Conservation (phyloP, 2,113 vertebrate genomes). For the Gymnocephalus cernua region DNA sequence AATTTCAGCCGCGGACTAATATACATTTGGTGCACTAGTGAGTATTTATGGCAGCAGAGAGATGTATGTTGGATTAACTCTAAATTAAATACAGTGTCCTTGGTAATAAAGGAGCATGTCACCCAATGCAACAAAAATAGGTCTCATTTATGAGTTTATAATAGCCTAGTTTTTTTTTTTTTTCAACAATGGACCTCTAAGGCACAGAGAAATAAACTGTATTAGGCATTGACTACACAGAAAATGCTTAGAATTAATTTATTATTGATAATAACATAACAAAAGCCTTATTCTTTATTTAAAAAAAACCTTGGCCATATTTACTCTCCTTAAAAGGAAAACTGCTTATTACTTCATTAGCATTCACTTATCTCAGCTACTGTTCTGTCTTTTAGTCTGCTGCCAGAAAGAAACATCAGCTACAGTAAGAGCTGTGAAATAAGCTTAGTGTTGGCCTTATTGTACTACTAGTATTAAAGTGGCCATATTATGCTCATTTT, state of each 20-base stretch:
- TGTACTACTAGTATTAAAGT: no score
- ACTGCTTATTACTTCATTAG: neutral
- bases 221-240: neutral
- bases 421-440: neutral
- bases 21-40: neutral
- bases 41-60: neutral
- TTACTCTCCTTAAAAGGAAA: neutral
- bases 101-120: neutral
- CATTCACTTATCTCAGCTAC: neutral
- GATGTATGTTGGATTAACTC: neutral
- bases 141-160: neutral
- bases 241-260: no score
- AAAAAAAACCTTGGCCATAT: neutral
- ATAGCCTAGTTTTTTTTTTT: no score
- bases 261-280: neutral
- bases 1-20: neutral
- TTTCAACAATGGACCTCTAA: neutral
- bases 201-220: neutral
- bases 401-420: conserved; percentile 5
- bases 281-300: no score
- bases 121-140: neutral
- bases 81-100: no score
- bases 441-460: neutral
- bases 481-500: no score
- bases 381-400: neutral